Percentiles rank a stretch among this genome's conserved stretches.
Evolutionary conservation across 2,113 vertebrate species (phyloP).

Genomic region (Myotis davidii): DNA sequence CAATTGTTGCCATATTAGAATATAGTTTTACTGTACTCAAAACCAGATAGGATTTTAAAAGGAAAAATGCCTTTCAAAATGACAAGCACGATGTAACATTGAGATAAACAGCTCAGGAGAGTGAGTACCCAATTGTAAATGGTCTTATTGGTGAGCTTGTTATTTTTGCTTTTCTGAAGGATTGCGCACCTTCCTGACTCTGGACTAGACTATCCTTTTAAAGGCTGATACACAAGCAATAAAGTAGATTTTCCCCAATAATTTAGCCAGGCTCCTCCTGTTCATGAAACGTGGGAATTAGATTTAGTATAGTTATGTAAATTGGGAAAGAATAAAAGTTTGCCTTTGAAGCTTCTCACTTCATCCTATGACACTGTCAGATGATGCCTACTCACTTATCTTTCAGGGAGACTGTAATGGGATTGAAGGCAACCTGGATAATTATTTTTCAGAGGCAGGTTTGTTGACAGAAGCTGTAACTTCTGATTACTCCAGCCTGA

Average conservation of each 20-base stretch:
- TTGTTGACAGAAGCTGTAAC: background rate
- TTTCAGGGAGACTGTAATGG: background rate
- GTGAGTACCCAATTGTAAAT: background rate
- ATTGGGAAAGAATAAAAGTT: background rate
- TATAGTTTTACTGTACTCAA: conserved; percentile 53
- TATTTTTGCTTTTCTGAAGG: conserved; percentile 11
- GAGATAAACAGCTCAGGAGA: conserved; percentile 44
- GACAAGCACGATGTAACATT: conserved; percentile 49
- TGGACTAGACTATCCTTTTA: background rate
- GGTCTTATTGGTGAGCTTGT: conserved; percentile 8
- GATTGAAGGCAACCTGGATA: background rate
- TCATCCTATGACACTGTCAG: background rate
- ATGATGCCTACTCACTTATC: background rate
- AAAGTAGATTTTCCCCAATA: background rate
- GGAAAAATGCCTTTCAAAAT: conserved; percentile 60
- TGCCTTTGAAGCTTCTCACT: background rate
- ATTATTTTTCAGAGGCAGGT: background rate
- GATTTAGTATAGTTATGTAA: background rate
- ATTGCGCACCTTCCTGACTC: background rate
- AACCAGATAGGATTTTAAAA: conserved; percentile 64
- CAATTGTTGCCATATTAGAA: conserved; percentile 56
- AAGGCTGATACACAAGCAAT: background rate
- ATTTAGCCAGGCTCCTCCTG: background rate
- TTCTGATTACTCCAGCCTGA: background rate
- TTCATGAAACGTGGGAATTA: background rate